Evolutionary conservation across 1,140 invertebrate species (phyloP).

Genomic region (Yoshiicerus persimilis): DNA sequence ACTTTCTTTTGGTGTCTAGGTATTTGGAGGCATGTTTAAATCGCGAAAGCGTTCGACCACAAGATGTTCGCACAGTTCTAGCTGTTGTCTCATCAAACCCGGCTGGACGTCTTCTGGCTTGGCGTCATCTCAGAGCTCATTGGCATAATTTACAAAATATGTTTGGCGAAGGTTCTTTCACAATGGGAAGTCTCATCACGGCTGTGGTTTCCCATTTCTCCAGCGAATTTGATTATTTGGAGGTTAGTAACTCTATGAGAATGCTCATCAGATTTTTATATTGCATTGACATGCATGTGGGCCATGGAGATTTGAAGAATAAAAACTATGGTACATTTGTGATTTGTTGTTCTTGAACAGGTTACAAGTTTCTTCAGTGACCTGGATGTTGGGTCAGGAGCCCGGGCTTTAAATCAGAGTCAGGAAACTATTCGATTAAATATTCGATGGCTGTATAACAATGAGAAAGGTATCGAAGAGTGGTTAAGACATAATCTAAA

Average conservation of each 20-base stretch:
- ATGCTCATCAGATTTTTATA: neutral
- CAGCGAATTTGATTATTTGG: slow-evolving; percentile 70
- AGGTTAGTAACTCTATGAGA: too few species aligned
- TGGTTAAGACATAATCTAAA: slow-evolving; percentile 61
- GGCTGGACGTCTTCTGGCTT: slow-evolving; percentile 69
- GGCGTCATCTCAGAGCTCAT: slow-evolving; percentile 73
- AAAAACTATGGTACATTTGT: neutral
- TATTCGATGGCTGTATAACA: slow-evolving; percentile 72
- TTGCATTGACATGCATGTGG: neutral
- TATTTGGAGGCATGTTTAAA: slow-evolving; percentile 68
- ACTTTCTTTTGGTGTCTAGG: slow-evolving; percentile 51
- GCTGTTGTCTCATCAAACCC: slow-evolving; percentile 66
- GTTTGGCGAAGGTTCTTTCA: slow-evolving; percentile 68
- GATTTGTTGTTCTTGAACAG: slow-evolving; percentile 33
- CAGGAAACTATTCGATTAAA: slow-evolving; percentile 75
- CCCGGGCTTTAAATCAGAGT: slow-evolving; percentile 68
- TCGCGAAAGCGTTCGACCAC: slow-evolving; percentile 64
- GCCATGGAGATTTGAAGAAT: neutral
- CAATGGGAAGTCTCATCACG: slow-evolving; percentile 69
- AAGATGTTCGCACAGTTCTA: slow-evolving; percentile 70
- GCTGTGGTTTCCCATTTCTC: slow-evolving; percentile 70
- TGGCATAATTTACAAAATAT: slow-evolving; percentile 67
- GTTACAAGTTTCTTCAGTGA: slow-evolving; percentile 66
- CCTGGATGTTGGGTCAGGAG: slow-evolving; percentile 67
- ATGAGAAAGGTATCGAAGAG: slow-evolving; percentile 62